Evolutionary conservation across 2,888 invertebrate species (phyloP).

Genomic region (Automeris io): DNA sequence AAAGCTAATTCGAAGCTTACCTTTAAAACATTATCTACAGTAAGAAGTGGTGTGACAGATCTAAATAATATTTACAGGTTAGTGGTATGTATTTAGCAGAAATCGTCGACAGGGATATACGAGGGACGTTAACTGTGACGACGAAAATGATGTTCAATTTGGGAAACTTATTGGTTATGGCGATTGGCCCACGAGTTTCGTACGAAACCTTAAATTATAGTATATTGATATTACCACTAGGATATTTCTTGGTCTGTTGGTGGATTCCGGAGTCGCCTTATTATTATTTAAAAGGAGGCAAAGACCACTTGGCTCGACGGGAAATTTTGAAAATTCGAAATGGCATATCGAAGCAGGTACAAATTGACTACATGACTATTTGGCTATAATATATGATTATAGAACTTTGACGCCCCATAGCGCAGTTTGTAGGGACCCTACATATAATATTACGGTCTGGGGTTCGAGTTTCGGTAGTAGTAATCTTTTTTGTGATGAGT

Average conservation of each 20-base stretch:
- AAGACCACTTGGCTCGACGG: constrained; percentile 54
- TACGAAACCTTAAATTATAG: constrained; percentile 55
- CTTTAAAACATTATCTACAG: too few species aligned
- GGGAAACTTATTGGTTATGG: constrained; percentile 53
- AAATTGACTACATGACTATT: too few species aligned
- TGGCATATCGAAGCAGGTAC: constrained; percentile 37
- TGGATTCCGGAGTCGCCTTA: constrained; percentile 80
- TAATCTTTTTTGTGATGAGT: too few species aligned
- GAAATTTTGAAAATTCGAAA: constrained; percentile 54
- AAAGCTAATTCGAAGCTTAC: too few species aligned
- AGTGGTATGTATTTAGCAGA: constrained; percentile 65
- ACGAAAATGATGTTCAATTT: constrained; percentile 54
- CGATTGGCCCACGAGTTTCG: constrained; percentile 51
- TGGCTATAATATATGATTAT: too few species aligned
- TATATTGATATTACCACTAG: constrained; percentile 55
- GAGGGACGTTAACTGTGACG: constrained; percentile 48
- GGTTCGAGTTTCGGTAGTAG: too few species aligned
- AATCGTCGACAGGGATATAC: constrained; percentile 61
- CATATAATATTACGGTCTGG: too few species aligned
- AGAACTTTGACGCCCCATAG: too few species aligned
- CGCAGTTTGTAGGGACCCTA: too few species aligned
- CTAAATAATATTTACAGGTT: constrained; percentile 60
- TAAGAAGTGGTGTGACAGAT: too few species aligned
- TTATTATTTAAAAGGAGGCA: constrained; percentile 69
- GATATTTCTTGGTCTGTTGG: constrained; percentile 59